Evolutionary conservation across 2,113 vertebrate species (phyloP).

Genomic region (Aythya baeri): DNA sequence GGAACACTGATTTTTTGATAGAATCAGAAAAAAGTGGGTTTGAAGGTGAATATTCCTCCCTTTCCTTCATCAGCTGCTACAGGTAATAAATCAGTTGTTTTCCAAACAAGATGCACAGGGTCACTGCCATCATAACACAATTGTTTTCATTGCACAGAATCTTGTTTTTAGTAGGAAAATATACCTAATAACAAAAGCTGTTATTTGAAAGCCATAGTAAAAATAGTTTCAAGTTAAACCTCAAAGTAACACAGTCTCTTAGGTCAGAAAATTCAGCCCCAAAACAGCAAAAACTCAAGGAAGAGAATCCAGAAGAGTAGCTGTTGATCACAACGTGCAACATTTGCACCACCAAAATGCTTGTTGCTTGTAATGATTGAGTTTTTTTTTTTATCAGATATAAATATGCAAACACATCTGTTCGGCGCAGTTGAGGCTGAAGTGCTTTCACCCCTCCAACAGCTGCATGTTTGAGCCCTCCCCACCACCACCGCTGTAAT

Average conservation of each 20-base stretch:
- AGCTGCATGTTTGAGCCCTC: not conserved
- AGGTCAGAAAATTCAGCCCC: not conserved
- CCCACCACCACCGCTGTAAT: not conserved
- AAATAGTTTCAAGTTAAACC: not conserved
- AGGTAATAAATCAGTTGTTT: not conserved
- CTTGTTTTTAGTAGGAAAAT: not conserved
- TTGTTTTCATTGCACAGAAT: not conserved
- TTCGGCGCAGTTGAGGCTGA: not conserved
- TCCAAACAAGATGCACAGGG: not conserved
- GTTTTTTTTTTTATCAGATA: not conserved
- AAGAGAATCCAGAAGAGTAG: not conserved
- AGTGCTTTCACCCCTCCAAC: not conserved
- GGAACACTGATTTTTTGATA: not conserved
- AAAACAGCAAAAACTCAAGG: not conserved
- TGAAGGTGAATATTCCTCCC: not conserved
- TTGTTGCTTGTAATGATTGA: constrained; percentile 42
- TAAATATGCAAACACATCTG: not conserved
- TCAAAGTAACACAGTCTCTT: not conserved
- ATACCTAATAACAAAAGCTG: not conserved
- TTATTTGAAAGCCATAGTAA: not conserved
- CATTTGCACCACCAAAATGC: constrained; percentile 3
- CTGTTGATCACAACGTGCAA: constrained; percentile 19
- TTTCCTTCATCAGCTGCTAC: not conserved
- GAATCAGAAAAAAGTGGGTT: not conserved
- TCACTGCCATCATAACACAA: too few species aligned